Evolutionary conservation across 2,113 vertebrate species (phyloP), one percentile per base, ranked within the genome.

Genomic region (Nannobrachium achirus): DNA sequence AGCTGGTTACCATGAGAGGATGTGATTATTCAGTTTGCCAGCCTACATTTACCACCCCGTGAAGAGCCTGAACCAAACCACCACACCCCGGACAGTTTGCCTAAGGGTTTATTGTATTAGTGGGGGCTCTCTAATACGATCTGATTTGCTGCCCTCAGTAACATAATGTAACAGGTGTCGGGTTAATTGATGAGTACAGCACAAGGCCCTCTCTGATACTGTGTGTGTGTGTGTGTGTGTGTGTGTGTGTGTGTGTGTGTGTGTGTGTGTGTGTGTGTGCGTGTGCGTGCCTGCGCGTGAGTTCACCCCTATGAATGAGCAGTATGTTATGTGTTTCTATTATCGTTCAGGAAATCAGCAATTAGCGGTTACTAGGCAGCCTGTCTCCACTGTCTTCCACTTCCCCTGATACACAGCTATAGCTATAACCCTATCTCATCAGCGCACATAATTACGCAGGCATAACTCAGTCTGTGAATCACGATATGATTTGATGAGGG

Each of bases 91-190:
- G 78, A 59, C 63, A 65, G 73, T 79, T 78, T 69, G 75, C 59
- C 39, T 52, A 49, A 68, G 56, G 45, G 74, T 80, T 78, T 76
- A 69, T 82, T 66, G 69, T 45, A 3, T 41, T 80, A 68, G 70
- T 75, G 70, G 50, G 25, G 25, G 71, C 70, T 78, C 64, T 80
- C 44, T 52, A 39, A 42, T 51, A n/a, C 13, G 66, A 66, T 59
- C 56, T 87, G 72, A 89, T 79, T 49, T 72, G 78, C 52, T 63
- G 73, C 59, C 10, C 76, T 59, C 56, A 61, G 64, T 53, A 3
- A 14, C 58, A 64, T 75, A n/a, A n/a, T n/a, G n/a, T n/a, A 68
- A 85, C 70, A 46, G 66, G 25, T 33, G 25, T 33, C 6, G 25
- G 25, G 65, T 68, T 87, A 76, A 75, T 84, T 83, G 81, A 71